phyloP scores from a whole-genome alignment of 1,140 invertebrate genomes.

The Cydia strobilella region DNA sequence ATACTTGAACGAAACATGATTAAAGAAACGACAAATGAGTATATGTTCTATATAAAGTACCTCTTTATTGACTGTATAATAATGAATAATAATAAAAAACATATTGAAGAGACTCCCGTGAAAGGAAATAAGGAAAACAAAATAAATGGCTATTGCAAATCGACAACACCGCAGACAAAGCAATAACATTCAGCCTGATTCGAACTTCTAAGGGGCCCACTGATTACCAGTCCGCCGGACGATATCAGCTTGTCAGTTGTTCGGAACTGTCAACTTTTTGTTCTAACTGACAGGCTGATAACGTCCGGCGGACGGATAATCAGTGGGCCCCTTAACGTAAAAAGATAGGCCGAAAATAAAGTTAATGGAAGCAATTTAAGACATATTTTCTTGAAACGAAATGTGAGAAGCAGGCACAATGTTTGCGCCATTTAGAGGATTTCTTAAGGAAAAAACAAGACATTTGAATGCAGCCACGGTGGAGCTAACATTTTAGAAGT shows the following conservation, averaged over 20 bases:
- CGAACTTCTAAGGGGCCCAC: too few relatives aligned
- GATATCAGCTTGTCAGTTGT: too few relatives aligned
- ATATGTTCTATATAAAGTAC: too few relatives aligned
- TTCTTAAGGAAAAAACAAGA: background rate
- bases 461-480: background rate
- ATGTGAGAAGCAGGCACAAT: background rate
- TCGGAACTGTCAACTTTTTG: too few relatives aligned
- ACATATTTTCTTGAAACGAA: background rate
- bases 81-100: too few relatives aligned
- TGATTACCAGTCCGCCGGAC: too few relatives aligned
- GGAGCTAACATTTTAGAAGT: background rate
- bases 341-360: background rate
- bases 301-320: too few relatives aligned
- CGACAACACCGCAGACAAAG: background rate
- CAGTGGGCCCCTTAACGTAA: too few relatives aligned
- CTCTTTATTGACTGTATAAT: too few relatives aligned
- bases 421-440: background rate
- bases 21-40: too few relatives aligned
- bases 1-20: background rate
- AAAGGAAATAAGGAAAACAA: background rate
- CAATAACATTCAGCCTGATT: conserved; percentile 7
- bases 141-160: conserved; percentile 23
- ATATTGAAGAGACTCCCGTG: background rate
- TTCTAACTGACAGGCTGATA: too few relatives aligned
- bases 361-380: conserved; percentile 11